phyloP scores from a whole-genome alignment of 2,797 vertebrate species.

The Acipenser transmontanus region DNA sequence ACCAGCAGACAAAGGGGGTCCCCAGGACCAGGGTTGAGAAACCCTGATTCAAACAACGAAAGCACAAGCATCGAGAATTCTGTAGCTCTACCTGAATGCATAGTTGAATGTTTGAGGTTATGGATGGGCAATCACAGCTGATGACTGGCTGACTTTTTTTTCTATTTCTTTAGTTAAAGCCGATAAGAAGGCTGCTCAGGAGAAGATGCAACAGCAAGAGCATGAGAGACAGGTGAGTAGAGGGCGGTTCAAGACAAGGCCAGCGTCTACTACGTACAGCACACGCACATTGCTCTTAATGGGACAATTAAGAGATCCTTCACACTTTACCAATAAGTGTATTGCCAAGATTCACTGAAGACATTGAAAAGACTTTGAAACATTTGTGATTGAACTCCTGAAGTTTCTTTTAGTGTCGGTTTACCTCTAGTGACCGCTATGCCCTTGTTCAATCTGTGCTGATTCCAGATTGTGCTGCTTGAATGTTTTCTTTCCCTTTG shows the following conservation, averaged over 20 bases:
- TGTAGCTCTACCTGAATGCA: background rate
- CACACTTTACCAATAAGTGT: too few relatives aligned
- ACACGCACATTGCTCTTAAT: too few relatives aligned
- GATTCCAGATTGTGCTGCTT: background rate
- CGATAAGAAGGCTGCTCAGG: conserved; percentile 87
- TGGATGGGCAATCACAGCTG: background rate
- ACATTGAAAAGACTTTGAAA: too few relatives aligned
- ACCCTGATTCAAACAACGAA: too few relatives aligned
- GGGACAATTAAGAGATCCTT: too few relatives aligned
- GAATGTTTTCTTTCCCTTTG: background rate
- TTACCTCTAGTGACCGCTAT: background rate
- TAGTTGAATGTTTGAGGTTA: background rate
- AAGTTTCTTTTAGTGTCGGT: background rate
- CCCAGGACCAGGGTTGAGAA: too few relatives aligned
- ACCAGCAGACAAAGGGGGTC: too few relatives aligned
- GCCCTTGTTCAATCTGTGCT: background rate
- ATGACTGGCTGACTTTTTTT: background rate
- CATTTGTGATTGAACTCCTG: too few relatives aligned
- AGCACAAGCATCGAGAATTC: background rate
- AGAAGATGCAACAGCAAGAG: conserved; percentile 87
- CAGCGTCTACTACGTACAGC: too few relatives aligned
- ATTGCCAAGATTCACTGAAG: too few relatives aligned
- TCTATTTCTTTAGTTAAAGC: conserved; percentile 72
- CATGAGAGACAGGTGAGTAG: conserved; percentile 79
- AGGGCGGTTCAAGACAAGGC: background rate